phyloP scores from a whole-genome alignment of 2,888 invertebrate genomes.

The Synergus laeviventris region DNA sequence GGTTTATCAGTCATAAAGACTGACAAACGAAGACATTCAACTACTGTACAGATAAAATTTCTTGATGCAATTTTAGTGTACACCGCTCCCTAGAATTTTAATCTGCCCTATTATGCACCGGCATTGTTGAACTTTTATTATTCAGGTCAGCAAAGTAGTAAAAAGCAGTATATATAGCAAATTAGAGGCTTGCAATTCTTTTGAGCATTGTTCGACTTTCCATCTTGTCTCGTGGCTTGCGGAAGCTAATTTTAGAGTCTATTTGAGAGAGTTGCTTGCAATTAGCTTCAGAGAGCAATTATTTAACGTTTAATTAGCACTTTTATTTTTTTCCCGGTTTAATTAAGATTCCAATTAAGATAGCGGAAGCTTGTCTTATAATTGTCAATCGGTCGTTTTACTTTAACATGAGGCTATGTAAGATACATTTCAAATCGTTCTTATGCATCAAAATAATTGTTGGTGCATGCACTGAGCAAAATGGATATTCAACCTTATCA shows the following conservation, averaged over 20 bases:
- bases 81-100: conserved; percentile 29
- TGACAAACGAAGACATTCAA: neutral
- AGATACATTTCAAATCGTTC: neutral
- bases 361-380: neutral
- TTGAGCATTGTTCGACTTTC: conserved; percentile 37
- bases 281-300: conserved; percentile 27
- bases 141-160: conserved; percentile 21
- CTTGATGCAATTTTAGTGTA: neutral
- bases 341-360: conserved; percentile 29
- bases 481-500: no score
- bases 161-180: conserved; percentile 28
- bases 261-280: conserved; percentile 25
- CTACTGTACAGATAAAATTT: neutral
- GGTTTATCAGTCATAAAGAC: neutral
- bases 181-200: conserved; percentile 22
- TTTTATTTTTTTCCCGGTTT: neutral
- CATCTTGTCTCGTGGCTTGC: conserved; percentile 15
- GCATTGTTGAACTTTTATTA: conserved; percentile 13
- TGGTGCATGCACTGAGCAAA: no score
- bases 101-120: neutral
- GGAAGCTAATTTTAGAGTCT: conserved; percentile 28
- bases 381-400: neutral
- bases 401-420: conserved; percentile 8
- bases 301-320: conserved; percentile 27
- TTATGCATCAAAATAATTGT: no score